phyloP scores from a whole-genome alignment of 2,888 invertebrate genomes.

The Meghimatium bilineatum region DNA sequence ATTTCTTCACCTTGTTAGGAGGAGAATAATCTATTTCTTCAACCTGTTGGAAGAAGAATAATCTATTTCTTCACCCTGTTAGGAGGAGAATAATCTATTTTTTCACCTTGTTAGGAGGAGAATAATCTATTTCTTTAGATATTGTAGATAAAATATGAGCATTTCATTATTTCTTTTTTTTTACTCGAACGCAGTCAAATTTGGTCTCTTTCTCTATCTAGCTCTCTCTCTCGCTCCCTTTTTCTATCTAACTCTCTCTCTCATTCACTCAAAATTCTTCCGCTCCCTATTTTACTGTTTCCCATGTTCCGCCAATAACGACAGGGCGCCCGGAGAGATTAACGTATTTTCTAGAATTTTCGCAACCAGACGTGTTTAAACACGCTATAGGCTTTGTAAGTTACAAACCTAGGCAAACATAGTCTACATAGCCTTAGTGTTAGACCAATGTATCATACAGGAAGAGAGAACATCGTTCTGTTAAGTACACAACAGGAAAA shows the following conservation, averaged over 20 bases:
- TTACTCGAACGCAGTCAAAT: not conserved
- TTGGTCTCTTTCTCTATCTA: slow-evolving; percentile 28
- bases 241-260: not conserved
- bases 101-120: no score
- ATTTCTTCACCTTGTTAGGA: no score
- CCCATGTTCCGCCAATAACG: slow-evolving; percentile 11
- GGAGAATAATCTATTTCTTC: no score
- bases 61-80: no score
- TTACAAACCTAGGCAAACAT: slow-evolving; percentile 32
- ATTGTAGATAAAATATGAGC: no score
- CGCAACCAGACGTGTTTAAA: slow-evolving; percentile 36
- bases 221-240: not conserved
- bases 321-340: slow-evolving; percentile 23
- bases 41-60: no score
- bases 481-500: not conserved
- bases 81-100: no score
- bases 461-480: slow-evolving; percentile 18
- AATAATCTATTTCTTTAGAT: no score
- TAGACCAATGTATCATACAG: slow-evolving; percentile 1
- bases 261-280: slow-evolving; percentile 6
- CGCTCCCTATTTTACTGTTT: not conserved
- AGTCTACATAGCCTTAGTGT: not conserved
- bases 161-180: no score
- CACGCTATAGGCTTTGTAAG: slow-evolving; percentile 31
- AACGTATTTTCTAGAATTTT: slow-evolving; percentile 32